A percentile compares a stretch with the other conserved stretches of the same genome.
phyloP scores from a whole-genome alignment of 2,113 vertebrate genomes.

The Alces alces region DNA sequence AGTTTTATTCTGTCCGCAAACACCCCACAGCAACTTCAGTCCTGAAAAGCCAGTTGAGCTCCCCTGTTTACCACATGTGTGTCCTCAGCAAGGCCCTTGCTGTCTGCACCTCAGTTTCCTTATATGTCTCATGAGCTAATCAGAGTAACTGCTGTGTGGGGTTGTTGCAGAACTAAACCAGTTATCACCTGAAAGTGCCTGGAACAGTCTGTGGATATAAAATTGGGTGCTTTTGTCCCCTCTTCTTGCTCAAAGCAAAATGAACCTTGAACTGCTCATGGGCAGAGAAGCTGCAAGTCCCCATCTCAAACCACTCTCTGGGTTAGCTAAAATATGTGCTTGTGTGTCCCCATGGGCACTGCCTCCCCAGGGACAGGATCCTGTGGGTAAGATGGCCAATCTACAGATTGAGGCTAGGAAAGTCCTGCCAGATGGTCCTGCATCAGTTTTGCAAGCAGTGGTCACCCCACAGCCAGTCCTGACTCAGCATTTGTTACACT shows the following conservation, averaged over 20 bases:
- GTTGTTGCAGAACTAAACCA: not conserved
- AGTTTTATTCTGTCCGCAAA: not conserved
- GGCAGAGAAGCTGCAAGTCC: not conserved
- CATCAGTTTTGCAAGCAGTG: not conserved
- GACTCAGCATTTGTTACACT: not conserved
- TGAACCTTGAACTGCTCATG: not conserved
- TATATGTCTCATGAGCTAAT: not conserved
- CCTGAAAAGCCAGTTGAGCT: not conserved
- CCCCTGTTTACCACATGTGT: not conserved
- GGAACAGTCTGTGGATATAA: not conserved
- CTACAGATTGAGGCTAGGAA: not conserved
- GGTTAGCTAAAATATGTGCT: not conserved
- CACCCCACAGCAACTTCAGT: not conserved
- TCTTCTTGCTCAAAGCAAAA: not conserved
- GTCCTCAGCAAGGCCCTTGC: not conserved
- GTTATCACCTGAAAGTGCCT: not conserved
- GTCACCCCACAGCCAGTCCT: not conserved
- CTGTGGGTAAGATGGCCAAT: not conserved
- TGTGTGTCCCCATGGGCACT: not conserved
- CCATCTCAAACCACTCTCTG: not conserved
- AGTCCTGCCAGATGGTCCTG: not conserved
- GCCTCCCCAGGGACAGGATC: not conserved
- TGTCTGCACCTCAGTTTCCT: not conserved
- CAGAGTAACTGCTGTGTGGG: not conserved
- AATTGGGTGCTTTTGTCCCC: accelerated